Evolutionary conservation across 2,113 vertebrate genomes (phyloP).

Genomic region (Bos taurus): ARS-UCD2.0 NC_037338.1:27857501-27858000

Average conservation of each 20-base stretch:
- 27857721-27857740: neutral
- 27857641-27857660: neutral
- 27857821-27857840: neutral
- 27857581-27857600: neutral
- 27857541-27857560: neutral
- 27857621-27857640: neutral
- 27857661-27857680: neutral
- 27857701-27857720: neutral
- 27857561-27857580: neutral
- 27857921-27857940: neutral
- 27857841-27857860: neutral
- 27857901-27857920: neutral
- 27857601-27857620: neutral
- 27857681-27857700: slow-evolving; percentile 12
- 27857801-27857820: neutral
- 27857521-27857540: neutral
- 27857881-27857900: neutral
- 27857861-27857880: neutral
- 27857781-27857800: neutral
- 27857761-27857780: neutral
- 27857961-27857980: neutral
- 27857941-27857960: neutral
- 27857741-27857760: neutral
- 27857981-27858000: neutral
- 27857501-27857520: neutral